Conservation (phyloP, 1,140 invertebrate species). For the Zaprionus kolodkinae region DNA sequence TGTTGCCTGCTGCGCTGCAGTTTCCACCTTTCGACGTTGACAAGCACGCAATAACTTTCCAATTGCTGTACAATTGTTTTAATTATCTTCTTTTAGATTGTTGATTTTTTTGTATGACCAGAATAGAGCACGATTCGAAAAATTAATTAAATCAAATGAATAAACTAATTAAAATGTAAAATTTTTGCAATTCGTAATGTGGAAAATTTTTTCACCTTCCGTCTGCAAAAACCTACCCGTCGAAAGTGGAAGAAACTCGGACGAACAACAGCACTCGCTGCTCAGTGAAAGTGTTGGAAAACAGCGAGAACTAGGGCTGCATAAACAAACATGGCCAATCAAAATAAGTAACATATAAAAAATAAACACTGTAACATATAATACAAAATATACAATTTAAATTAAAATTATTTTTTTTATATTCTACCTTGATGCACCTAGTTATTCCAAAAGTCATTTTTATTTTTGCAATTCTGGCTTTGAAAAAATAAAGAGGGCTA, state of each 20-base stretch:
- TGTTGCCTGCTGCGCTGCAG: conserved; percentile 53
- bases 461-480: background rate
- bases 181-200: conserved; percentile 70
- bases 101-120: conserved; percentile 22
- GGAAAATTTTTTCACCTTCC: conserved; percentile 79
- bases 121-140: conserved; percentile 45
- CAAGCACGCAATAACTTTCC: conserved; percentile 72
- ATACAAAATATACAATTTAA: background rate
- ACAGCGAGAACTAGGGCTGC: conserved; percentile 15
- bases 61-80: conserved; percentile 51
- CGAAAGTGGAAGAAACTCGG: conserved; percentile 74
- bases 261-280: conserved; percentile 55
- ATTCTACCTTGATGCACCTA: background rate
- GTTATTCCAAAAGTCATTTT: background rate
- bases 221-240: conserved; percentile 81
- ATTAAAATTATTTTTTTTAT: background rate
- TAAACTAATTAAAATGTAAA: conserved; percentile 35
- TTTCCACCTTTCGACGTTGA: conserved; percentile 70
- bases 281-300: conserved; percentile 40
- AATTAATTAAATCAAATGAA: conserved; percentile 55
- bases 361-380: background rate
- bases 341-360: background rate
- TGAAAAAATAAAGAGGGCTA: background rate
- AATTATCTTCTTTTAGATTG: conserved; percentile 31
- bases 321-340: conserved; percentile 14